phyloP scores from a whole-genome alignment of 2,797 vertebrate genomes.

The Pseudochirops cupreus region DNA sequence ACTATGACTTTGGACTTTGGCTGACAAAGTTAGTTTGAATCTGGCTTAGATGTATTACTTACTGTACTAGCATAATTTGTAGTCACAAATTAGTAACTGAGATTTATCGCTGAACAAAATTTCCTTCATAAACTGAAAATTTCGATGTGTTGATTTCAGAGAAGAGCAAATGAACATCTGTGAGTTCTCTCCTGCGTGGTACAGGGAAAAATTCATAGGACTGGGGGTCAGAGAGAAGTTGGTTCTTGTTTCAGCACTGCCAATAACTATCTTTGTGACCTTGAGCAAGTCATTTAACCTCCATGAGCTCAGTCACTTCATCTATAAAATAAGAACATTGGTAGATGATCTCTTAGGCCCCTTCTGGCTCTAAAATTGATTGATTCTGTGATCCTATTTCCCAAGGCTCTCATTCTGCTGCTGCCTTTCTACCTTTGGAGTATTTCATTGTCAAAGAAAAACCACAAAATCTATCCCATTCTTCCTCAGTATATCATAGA shows the following conservation, averaged over 20 bases:
- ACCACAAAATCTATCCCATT: neutral
- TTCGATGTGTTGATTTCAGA: slow-evolving; percentile 19
- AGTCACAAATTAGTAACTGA: neutral
- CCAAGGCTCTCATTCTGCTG: neutral
- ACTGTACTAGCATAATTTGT: neutral
- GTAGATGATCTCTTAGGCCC: neutral
- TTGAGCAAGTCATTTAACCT: neutral
- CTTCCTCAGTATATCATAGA: neutral
- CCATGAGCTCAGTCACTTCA: neutral
- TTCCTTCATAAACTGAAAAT: neutral
- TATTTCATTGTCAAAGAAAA: neutral
- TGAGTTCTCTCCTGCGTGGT: neutral
- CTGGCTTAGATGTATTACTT: neutral
- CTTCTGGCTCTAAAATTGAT: neutral
- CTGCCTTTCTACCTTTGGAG: neutral
- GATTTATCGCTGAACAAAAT: neutral
- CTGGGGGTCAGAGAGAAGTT: neutral
- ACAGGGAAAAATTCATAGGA: neutral
- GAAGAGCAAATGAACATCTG: neutral
- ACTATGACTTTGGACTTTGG: neutral
- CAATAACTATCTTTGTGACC: neutral
- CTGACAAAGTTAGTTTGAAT: neutral
- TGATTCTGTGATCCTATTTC: neutral
- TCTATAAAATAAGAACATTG: neutral
- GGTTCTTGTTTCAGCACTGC: neutral